Conservation (phyloP, 2,888 invertebrate genomes). For the Coelopa pilipes region DNA sequence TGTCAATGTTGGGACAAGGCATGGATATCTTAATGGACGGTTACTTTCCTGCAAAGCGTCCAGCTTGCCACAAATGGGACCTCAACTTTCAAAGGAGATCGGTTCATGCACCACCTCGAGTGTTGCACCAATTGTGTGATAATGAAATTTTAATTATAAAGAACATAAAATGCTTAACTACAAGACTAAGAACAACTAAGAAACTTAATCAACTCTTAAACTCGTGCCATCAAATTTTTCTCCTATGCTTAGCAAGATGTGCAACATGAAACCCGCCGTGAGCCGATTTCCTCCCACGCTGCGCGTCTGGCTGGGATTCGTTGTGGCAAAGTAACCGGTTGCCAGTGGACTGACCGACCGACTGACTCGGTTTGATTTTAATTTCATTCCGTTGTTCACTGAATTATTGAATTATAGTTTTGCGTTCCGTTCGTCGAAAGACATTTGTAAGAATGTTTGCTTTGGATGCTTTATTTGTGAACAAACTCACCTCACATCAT, state of each 20-base stretch:
- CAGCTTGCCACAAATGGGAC: background rate
- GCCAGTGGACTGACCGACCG: too few relatives aligned
- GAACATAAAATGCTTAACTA: background rate
- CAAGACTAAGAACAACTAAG: background rate
- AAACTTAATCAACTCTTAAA: slow-evolving; percentile 27
- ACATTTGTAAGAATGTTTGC: slow-evolving; percentile 16
- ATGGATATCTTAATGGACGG: background rate
- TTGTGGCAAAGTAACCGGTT: slow-evolving; percentile 6
- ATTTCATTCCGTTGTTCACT: background rate
- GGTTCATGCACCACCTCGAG: slow-evolving; percentile 19
- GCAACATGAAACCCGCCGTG: background rate
- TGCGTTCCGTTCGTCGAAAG: background rate
- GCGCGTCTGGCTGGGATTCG: background rate
- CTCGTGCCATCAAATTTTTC: slow-evolving; percentile 36
- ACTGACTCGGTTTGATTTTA: too few relatives aligned
- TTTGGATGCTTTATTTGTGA: background rate
- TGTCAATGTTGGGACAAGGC: background rate
- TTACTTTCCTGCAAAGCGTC: background rate
- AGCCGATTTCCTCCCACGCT: background rate
- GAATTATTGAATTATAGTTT: background rate
- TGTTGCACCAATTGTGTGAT: slow-evolving; percentile 34
- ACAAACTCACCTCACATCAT: background rate
- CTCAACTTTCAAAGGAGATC: background rate
- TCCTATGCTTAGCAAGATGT: slow-evolving; percentile 15
- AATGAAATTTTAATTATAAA: slow-evolving; percentile 21